Base-by-base conservation (phyloP, 1,140 invertebrate genomes). In the Drosophila elegans region DNA sequence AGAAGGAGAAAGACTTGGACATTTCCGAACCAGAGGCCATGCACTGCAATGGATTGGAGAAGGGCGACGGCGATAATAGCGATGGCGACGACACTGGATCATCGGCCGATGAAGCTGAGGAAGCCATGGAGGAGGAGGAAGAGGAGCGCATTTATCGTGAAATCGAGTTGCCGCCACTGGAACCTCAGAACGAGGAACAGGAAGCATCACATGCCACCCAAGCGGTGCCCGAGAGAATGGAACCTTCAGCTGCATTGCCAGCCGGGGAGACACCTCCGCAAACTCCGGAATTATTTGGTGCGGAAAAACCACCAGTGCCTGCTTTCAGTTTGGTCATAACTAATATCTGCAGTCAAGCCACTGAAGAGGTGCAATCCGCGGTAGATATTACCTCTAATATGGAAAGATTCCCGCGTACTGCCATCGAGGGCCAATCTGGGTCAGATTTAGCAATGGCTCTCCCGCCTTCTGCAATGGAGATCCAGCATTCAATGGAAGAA, bases 1-100 rank as follows among this genome's bases (percentile, higher is more conserved):
- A 92, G 44, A 88, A 92, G 56, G 91, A 92, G 49, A 77, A 74
- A 13, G 85, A 90, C 53, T 62, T 89, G 36, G 77, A 88, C 25
- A 76, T 90, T 16, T 53, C 62, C n/a, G 71, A 79, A 16, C 0
- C 60, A 9, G 59, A 59, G 9, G 38, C 45, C n/a, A 11, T 51
- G 29, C 64, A 55, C 38, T 69, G 36, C 27, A 91, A 91, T 57
- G 77, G 77, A 9, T 32, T 67, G 21, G 48, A 51, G 0, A 76
- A n/a, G 41, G 61, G 13, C 1, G 48, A 56, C 10, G 61, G 13
- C 1, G 48, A 56, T 11, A 63, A 51, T 0, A 74, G 55, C 5
- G 74, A 78, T 2, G 60, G 59, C 25, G 76, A 79, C 13, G 78
- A 83, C 4, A 82, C 63, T 39, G 36, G 51, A 3, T 89, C 83